Base-by-base conservation (phyloP, 2,113 vertebrate genomes). In the Maccullochella peelii region DNA sequence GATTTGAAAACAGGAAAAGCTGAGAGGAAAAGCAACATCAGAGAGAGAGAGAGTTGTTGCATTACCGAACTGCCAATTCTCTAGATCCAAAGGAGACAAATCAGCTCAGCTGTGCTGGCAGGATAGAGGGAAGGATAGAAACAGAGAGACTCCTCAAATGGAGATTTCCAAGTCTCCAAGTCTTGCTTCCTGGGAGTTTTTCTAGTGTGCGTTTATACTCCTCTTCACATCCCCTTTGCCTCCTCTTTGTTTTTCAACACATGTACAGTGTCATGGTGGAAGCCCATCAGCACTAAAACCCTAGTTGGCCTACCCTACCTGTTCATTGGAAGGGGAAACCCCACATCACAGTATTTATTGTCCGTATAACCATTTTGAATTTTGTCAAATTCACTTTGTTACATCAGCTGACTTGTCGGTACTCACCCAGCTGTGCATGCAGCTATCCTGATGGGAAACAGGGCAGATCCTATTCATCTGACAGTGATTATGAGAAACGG, bases 91-190 rank as follows among this genome's bases (percentile, higher is more conserved):
- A 52, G 42, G 76, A 42, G 69, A 89, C 49, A 82, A 79, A 15
- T 74, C 54, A n/a, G 63, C 62, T 86, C 84, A 84, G 92, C 85
- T 93, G 90, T 79, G 58, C 73, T 89, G 84, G 79, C 85, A 92
- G 76, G 27, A 90, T 38, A 59, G 18, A 73, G 6, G 10, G 33
- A 7, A 54, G 16, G 55, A 50, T 57, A 57, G 9, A 68, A 49
- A 78, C 44, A 58, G 65, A 52, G 27, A 57, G 47, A 84, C 30
- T 58, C 62, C 27, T 54, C 1, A 38, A 82, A 77, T 8, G 61
- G 38, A 65, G 44, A 55, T 18, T 50, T 81, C 6, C 42, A 73
- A 55, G 42, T 71, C 30, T 2, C 50, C 55, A 83, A 49, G 50
- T 42, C 69, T 49, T 40, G 42, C 33, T 40, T 71, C 65, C 30